Percentiles rank a stretch among this genome's conserved stretches.
These are phyloP conservation scores for Blastobasis adustella DNA, from an alignment of 2,888 invertebrate genomes.

Conservation along the genomic window DNA sequence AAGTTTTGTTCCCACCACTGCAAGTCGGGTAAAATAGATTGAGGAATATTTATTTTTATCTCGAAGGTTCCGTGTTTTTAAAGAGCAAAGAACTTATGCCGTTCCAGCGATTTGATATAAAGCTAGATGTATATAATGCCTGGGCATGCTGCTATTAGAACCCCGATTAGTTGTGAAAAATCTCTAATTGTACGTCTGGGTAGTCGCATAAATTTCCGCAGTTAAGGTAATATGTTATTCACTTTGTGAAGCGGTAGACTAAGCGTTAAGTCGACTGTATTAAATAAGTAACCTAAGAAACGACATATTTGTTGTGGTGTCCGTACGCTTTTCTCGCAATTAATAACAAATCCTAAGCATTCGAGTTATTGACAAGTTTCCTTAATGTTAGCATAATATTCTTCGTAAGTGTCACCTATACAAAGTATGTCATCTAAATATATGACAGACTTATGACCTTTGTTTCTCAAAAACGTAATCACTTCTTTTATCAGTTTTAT, in stretches of 20 bases:
- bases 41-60: conserved; percentile 1
- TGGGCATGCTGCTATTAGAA: too few relatives aligned
- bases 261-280: conserved; percentile 7
- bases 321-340: conserved; percentile 12
- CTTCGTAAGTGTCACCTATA: conserved; percentile 4
- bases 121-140: too few relatives aligned
- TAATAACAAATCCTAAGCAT: conserved; percentile 14
- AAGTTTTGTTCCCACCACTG: conserved; percentile 9
- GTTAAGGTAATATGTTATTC: not conserved
- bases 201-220: not conserved
- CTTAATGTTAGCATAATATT: conserved; percentile 8
- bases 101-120: conserved; percentile 10
- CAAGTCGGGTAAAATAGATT: conserved; percentile 2
- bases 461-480: conserved; percentile 1
- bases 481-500: conserved; percentile 9
- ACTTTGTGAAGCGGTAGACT: conserved; percentile 8
- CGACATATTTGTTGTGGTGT: conserved; percentile 5
- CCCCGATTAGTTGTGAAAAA: conserved; percentile 10
- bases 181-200: conserved; percentile 4
- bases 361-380: conserved; percentile 6
- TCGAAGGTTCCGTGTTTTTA: conserved; percentile 2
- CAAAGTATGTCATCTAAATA: too few relatives aligned
- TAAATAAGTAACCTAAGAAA: conserved; percentile 11
- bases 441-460: conserved; percentile 3
- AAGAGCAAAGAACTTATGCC: not conserved